phyloP scores from a whole-genome alignment of 2,888 invertebrate genomes.

The Spodoptera exigua region DNA sequence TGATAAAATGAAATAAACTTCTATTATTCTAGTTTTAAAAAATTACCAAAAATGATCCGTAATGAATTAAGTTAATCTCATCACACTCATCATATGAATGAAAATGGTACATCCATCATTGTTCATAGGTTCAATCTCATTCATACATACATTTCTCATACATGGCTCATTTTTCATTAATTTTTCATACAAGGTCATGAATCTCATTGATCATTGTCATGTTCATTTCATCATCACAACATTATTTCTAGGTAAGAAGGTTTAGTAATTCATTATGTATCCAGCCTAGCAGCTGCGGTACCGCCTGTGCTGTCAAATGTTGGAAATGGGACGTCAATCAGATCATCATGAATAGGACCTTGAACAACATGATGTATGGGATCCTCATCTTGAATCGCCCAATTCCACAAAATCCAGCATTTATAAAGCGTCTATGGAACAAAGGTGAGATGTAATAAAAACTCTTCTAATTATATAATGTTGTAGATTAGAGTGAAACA shows the following conservation, averaged over 20 bases:
- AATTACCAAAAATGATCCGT: too few species aligned
- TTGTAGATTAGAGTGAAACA: too few species aligned
- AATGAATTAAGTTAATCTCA: too few species aligned
- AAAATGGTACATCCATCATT: too few species aligned
- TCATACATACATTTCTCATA: too few species aligned
- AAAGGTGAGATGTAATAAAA: constrained; percentile 87
- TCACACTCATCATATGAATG: too few species aligned
- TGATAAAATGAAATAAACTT: background rate
- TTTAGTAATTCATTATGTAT: constrained; percentile 61
- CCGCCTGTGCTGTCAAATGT: constrained; percentile 60
- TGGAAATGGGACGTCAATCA: constrained; percentile 75
- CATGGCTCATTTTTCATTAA: too few species aligned
- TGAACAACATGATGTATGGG: constrained; percentile 84
- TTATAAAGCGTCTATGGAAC: constrained; percentile 91
- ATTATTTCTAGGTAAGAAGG: constrained; percentile 64
- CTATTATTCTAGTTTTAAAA: too few species aligned
- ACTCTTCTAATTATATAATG: background rate
- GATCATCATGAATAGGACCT: constrained; percentile 51
- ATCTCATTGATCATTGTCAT: background rate
- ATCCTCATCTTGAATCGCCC: constrained; percentile 92
- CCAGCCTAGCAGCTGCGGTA: constrained; percentile 62
- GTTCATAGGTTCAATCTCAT: too few species aligned
- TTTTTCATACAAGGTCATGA: too few species aligned
- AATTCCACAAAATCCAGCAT: constrained; percentile 84
- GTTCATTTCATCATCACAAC: constrained; percentile 2